A percentile compares a stretch with the other conserved stretches of the same genome.
Evolutionary conservation across 1,140 invertebrate species (phyloP).

Genomic region (Coptotermes formosanus): DNA sequence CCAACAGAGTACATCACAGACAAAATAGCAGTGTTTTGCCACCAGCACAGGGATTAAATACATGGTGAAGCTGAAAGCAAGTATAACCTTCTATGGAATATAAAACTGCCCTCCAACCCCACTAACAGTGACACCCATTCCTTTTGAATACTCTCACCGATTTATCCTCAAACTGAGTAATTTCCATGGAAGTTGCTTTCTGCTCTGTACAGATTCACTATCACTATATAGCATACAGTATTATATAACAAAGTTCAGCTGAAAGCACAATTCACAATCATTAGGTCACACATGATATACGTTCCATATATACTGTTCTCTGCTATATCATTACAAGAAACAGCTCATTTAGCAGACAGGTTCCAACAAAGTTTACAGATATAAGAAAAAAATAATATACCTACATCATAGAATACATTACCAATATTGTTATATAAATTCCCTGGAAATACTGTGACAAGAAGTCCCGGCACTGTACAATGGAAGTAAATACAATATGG

Average conservation of each 20-base stretch:
- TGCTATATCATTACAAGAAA: background rate
- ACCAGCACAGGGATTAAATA: background rate
- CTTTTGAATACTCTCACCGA: background rate
- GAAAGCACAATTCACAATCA: conserved; percentile 9
- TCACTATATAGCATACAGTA: background rate
- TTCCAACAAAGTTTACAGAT: conserved; percentile 19
- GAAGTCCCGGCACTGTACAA: conserved; percentile 17
- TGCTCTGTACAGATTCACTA: background rate
- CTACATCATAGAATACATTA: conserved; percentile 15
- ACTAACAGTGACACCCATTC: background rate
- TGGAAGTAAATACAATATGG: conserved; percentile 13
- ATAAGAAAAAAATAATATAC: conserved; percentile 19
- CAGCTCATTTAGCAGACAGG: background rate
- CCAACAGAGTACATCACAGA: background rate
- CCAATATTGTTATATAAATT: conserved; percentile 18
- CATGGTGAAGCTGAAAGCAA: background rate
- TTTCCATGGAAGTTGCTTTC: background rate
- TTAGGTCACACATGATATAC: background rate
- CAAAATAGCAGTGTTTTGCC: background rate
- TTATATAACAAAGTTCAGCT: conserved; percentile 17
- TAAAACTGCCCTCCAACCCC: background rate
- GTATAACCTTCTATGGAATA: background rate
- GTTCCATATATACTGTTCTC: background rate
- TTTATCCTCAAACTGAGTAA: background rate
- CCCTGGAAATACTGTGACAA: conserved; percentile 14